Conservation (phyloP, 2,113 vertebrate species). For the Progne subis region DNA sequence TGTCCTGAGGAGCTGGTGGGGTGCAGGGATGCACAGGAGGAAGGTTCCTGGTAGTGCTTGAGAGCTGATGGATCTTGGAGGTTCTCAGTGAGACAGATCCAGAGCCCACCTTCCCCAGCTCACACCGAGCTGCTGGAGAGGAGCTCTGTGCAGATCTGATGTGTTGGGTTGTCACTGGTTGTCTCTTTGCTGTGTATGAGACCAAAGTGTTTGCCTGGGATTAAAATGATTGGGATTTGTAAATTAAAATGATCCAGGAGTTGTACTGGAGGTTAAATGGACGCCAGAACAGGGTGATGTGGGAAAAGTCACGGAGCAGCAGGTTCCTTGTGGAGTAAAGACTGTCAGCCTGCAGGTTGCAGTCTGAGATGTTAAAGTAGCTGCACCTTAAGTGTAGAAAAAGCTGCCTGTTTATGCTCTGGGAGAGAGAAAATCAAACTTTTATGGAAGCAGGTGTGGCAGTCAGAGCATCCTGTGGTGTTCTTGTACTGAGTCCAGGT, state of each 20-base stretch:
- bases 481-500: neutral
- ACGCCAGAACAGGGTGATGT: neutral
- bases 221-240: neutral
- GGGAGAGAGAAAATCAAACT: neutral
- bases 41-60: neutral
- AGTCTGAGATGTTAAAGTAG: accelerated
- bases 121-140: accelerated
- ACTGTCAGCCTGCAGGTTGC: neutral
- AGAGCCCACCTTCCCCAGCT: neutral
- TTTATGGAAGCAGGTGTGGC: neutral
- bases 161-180: neutral
- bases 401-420: neutral
- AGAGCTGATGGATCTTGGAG: neutral
- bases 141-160: neutral
- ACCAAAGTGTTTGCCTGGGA: neutral
- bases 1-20: neutral
- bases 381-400: neutral
- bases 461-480: neutral
- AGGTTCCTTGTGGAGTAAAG: neutral
- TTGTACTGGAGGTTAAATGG: neutral
- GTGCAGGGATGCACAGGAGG: neutral
- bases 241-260: too few relatives aligned
- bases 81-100: accelerated
- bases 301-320: neutral
- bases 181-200: neutral